Percentiles rank a stretch among this genome's conserved stretches.
These are phyloP conservation scores for Sceloporus tristichus DNA, from an alignment of 2,113 vertebrate genomes.

Conservation along the genomic window DNA sequence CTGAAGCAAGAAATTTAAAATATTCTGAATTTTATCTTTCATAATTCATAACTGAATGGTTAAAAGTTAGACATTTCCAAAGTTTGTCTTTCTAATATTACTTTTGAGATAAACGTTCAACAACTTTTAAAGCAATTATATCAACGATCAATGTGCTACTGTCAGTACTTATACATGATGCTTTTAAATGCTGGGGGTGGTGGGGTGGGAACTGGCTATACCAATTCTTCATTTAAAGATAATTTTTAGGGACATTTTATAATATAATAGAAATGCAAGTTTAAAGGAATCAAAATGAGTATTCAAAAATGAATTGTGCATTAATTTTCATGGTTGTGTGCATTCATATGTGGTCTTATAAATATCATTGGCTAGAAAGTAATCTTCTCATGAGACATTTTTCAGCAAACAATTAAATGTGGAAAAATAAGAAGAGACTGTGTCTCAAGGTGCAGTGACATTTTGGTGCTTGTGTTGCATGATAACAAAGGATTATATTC, in stretches of 20 bases:
- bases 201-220: no score
- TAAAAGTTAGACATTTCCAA: not conserved
- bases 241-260: no score
- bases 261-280: no score
- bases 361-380: not conserved
- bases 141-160: not conserved
- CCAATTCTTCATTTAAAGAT: no score
- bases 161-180: no score
- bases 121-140: not conserved
- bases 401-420: not conserved
- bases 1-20: not conserved
- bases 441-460: not conserved
- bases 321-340: no score
- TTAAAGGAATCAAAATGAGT: no score
- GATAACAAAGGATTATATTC: not conserved
- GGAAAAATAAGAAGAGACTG: not conserved
- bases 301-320: no score
- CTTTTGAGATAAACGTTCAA: no score
- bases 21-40: not conserved
- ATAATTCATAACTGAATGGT: not conserved
- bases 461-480: not conserved
- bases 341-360: not conserved
- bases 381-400: not conserved
- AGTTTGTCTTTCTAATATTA: not conserved
- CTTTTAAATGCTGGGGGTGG: no score